phyloP scores from a whole-genome alignment of 2,888 invertebrate genomes.

The Synanthedon tipuliformis region DNA sequence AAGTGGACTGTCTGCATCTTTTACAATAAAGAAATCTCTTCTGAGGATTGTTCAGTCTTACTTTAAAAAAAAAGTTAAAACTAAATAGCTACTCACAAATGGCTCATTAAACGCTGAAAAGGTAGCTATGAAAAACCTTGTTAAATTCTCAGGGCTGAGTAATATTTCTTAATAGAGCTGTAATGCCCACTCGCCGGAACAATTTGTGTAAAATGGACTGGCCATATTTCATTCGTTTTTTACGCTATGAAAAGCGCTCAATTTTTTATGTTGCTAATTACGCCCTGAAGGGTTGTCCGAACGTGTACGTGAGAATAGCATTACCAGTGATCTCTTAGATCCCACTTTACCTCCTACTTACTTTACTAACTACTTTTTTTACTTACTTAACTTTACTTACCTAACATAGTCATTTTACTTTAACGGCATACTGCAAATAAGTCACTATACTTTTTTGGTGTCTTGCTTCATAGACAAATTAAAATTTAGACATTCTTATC shows the following conservation, averaged over 20 bases:
- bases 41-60: no score
- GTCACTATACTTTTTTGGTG: no score
- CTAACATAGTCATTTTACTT: no score
- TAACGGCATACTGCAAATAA: no score
- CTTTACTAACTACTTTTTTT: no score
- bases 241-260: slow-evolving; percentile 30
- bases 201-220: slow-evolving; percentile 41
- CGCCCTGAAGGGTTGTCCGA: slow-evolving; percentile 25
- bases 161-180: slow-evolving; percentile 48
- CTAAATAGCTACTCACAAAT: not conserved
- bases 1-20: no score
- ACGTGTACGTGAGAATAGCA: slow-evolving; percentile 10
- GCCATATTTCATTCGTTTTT: slow-evolving; percentile 48
- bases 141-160: slow-evolving; percentile 17
- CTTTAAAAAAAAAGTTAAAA: not conserved
- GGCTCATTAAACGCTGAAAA: not conserved
- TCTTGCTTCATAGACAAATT: no score
- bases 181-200: slow-evolving; percentile 32
- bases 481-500: no score
- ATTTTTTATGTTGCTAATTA: slow-evolving; percentile 56
- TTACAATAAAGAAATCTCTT: no score
- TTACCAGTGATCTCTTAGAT: not conserved
- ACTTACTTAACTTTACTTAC: no score
- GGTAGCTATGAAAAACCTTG: slow-evolving; percentile 14
- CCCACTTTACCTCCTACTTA: no score